phyloP scores from a whole-genome alignment of 92 coral and sea anemone genomes.

The Palythoa heliodiscus region DNA sequence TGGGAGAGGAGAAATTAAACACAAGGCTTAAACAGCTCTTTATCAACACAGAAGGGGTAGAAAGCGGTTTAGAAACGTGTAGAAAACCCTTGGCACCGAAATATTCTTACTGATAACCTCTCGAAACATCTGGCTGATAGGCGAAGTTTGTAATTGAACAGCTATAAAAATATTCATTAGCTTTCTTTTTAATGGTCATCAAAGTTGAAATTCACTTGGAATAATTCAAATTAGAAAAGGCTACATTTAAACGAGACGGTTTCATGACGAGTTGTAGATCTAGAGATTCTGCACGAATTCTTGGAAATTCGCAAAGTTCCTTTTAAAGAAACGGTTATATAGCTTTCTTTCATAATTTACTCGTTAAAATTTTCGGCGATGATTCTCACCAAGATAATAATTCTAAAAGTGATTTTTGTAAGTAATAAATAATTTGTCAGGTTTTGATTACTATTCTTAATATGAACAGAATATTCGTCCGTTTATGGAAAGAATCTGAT shows the following conservation, averaged over 20 bases:
- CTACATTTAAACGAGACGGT: background rate
- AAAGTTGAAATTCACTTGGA: slow-evolving; percentile 38
- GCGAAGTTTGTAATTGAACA: slow-evolving; percentile 56
- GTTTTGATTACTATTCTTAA: background rate
- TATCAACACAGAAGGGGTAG: background rate
- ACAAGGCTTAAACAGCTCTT: background rate
- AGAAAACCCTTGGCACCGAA: background rate
- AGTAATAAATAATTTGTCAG: slow-evolving; percentile 44
- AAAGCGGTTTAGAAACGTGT: background rate
- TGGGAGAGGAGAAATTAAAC: background rate
- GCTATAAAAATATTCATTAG: slow-evolving; percentile 61
- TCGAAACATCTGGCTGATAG: slow-evolving; percentile 19
- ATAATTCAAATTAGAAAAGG: slow-evolving; percentile 7
- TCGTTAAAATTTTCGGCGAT: background rate
- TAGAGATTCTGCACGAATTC: background rate
- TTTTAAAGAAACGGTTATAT: background rate
- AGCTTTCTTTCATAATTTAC: background rate
- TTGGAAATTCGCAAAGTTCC: background rate
- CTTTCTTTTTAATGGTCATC: slow-evolving; percentile 63
- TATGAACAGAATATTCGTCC: background rate
- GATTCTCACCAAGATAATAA: slow-evolving; percentile 17
- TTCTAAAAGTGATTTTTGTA: slow-evolving; percentile 34
- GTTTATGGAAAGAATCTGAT: background rate
- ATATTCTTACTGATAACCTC: background rate
- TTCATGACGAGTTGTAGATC: background rate